Conservation (phyloP, 2,113 vertebrate species). For the Corythornis cristatus region DNA sequence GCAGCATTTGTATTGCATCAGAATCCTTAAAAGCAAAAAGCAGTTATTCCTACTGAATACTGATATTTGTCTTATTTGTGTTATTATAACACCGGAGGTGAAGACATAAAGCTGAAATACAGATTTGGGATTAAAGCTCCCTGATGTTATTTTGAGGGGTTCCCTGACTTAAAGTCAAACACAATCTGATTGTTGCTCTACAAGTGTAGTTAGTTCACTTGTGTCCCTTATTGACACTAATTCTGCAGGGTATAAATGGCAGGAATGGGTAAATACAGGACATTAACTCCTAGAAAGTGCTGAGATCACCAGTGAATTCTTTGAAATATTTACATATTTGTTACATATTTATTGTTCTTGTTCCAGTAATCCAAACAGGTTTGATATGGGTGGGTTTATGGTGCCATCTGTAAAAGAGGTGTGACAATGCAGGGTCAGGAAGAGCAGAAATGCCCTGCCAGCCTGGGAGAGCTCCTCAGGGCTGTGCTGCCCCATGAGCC, state of each 20-base stretch:
- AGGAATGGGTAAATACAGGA: background rate
- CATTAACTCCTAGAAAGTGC: background rate
- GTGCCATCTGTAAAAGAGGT: background rate
- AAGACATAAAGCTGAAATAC: background rate
- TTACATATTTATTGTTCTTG: background rate
- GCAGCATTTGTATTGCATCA: background rate
- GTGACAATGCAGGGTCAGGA: background rate
- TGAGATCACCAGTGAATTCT: background rate
- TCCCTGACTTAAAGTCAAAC: background rate
- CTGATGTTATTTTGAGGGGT: background rate
- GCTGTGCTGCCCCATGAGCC: fast-evolving
- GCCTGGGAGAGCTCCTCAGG: background rate
- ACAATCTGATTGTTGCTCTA: background rate
- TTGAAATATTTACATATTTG: background rate
- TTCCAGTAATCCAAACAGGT: background rate
- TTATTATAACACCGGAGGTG: background rate
- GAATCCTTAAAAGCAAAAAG: background rate
- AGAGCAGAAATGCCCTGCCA: background rate
- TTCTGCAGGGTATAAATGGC: background rate
- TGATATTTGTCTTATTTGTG: background rate
- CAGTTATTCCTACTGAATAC: background rate
- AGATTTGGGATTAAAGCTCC: background rate
- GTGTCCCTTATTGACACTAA: background rate
- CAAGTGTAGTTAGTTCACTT: background rate
- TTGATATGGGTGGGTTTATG: background rate